Evolutionary conservation across 1,140 invertebrate genomes (phyloP).

Genomic region (Trigoniulus corallinus): DNA sequence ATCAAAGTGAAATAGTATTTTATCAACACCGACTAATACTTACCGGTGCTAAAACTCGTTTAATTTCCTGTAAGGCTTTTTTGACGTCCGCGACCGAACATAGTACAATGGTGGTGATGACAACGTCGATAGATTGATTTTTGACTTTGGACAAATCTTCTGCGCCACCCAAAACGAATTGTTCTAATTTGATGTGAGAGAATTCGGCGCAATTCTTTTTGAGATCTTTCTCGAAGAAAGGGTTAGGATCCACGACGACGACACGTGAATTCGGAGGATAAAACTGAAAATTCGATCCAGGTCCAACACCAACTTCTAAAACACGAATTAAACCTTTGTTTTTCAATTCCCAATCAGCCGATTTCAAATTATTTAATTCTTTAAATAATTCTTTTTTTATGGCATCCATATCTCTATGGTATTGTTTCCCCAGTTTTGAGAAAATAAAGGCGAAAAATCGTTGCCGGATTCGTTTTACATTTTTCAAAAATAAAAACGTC

Average conservation of each 20-base stretch:
- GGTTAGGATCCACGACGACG: conserved; percentile 20
- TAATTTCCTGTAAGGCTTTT: conserved; percentile 18
- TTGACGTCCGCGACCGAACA: conserved; percentile 18
- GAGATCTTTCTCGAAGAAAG: conserved; percentile 18
- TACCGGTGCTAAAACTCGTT: conserved; percentile 21
- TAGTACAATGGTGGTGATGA: conserved; percentile 20
- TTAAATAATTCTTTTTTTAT: background rate
- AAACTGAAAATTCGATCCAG: conserved; percentile 20
- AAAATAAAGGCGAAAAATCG: no score
- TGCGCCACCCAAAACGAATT: conserved; percentile 14
- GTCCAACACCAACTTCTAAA: conserved; percentile 16
- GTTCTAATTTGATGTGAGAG: conserved; percentile 14
- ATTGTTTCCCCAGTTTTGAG: no score
- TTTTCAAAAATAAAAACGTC: no score
- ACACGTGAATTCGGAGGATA: conserved; percentile 21
- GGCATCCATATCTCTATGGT: no score
- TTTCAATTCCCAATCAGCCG: background rate
- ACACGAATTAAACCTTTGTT: background rate
- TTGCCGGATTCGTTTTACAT: no score
- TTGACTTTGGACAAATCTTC: conserved; percentile 18
- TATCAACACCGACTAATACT: no score
- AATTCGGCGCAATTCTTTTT: conserved; percentile 15
- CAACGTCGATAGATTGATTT: conserved; percentile 18
- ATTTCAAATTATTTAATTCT: background rate
- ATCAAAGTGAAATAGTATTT: no score